These are phyloP conservation scores for Acromyrmex heyeri DNA, from an alignment of 1,140 invertebrate species.

Conservation along the genomic window DNA sequence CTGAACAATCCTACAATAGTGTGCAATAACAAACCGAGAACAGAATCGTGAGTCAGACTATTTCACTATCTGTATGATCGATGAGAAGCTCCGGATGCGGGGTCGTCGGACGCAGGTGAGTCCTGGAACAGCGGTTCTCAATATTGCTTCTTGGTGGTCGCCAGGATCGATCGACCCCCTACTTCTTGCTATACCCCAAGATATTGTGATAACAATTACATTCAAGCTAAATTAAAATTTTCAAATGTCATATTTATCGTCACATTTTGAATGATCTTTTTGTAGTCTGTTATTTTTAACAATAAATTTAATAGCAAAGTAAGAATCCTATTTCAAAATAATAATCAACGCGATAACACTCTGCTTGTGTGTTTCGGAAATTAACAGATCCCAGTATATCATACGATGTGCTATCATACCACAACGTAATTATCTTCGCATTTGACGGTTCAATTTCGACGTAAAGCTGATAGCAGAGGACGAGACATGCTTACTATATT, in stretches of 20 bases:
- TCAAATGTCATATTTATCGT: background rate
- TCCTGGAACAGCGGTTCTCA: slow-evolving; percentile 74
- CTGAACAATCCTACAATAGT: background rate
- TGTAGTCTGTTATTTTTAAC: background rate
- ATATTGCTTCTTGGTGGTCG: slow-evolving; percentile 44
- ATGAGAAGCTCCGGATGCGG: slow-evolving; percentile 73
- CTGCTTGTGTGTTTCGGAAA: background rate
- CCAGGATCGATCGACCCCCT: slow-evolving; percentile 68
- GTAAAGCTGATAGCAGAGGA: too few relatives aligned
- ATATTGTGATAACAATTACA: background rate
- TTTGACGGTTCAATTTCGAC: slow-evolving; percentile 13
- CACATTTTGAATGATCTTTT: background rate
- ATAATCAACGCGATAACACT: background rate
- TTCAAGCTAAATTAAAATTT: slow-evolving; percentile 10
- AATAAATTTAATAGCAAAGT: background rate
- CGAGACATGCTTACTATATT: too few relatives aligned
- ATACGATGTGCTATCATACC: background rate
- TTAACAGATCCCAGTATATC: slow-evolving; percentile 12
- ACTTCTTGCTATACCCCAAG: slow-evolving; percentile 30
- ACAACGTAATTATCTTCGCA: background rate
- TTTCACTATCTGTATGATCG: slow-evolving; percentile 63
- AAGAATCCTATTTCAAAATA: background rate
- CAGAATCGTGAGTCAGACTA: background rate
- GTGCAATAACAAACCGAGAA: background rate
- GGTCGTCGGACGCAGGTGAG: slow-evolving; percentile 76